Conservation (phyloP, 2,113 vertebrate species). For the Seriola quinqueradiata region DNA sequence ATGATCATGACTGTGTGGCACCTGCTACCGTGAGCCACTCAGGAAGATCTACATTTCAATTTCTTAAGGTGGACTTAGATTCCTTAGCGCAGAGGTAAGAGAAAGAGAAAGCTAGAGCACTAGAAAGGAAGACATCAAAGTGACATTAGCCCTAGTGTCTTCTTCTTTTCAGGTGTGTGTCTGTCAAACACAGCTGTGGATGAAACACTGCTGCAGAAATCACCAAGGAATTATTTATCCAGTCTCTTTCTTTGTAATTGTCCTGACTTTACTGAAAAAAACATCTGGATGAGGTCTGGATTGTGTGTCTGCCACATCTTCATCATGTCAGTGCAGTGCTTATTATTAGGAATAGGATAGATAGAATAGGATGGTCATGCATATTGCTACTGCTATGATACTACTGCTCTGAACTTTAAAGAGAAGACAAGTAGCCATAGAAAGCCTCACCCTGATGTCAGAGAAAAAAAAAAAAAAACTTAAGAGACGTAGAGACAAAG, state of each 20-base stretch:
- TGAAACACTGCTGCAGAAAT: conserved; percentile 47
- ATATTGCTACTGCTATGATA: neutral
- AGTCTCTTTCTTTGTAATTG: conserved; percentile 30
- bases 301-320: neutral
- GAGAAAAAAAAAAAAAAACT: neutral
- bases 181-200: conserved; percentile 60
- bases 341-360: neutral
- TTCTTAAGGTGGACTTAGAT: conserved; percentile 67
- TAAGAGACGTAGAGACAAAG: conserved; percentile 24
- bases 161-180: conserved; percentile 51
- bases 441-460: conserved; percentile 9
- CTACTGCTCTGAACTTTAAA: neutral
- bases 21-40: conserved; percentile 65
- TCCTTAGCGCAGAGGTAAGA: conserved; percentile 25
- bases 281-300: conserved; percentile 33
- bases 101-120: conserved; percentile 33
- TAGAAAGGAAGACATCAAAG: conserved; percentile 75
- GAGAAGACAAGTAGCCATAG: conserved; percentile 9
- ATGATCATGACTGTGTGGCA: conserved; percentile 66
- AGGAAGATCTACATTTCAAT: conserved; percentile 64
- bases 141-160: conserved; percentile 66
- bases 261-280: conserved; percentile 46
- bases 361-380: conserved; percentile 5
- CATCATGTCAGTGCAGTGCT: conserved; percentile 2
- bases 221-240: conserved; percentile 54